phyloP scores from a whole-genome alignment of 1,140 invertebrate species.

The Cotesia chilonis region DNA sequence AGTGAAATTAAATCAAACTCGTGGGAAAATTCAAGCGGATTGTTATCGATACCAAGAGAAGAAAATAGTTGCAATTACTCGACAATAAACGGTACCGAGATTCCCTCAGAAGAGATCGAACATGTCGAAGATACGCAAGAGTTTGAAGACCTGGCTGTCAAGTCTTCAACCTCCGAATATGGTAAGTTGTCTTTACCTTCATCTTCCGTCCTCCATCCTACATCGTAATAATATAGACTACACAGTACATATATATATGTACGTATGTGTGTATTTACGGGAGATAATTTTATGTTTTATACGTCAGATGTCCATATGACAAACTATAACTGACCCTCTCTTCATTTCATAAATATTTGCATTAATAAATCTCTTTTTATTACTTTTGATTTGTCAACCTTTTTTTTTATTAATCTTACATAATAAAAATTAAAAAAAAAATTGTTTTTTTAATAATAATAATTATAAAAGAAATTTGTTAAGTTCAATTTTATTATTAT shows the following conservation, averaged over 20 bases:
- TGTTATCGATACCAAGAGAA: conserved; percentile 1
- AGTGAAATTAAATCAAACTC: too few relatives aligned
- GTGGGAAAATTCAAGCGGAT: background rate
- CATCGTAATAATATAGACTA: too few relatives aligned
- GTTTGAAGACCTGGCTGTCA: conserved; percentile 13
- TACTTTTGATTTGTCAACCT: too few relatives aligned
- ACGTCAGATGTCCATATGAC: conserved; percentile 48
- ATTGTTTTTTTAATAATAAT: too few relatives aligned
- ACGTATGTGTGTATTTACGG: background rate
- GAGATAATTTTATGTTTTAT: conserved; percentile 45
- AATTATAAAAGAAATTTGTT: too few relatives aligned
- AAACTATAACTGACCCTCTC: conserved; percentile 41
- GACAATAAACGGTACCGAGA: conserved; percentile 26
- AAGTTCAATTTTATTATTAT: background rate
- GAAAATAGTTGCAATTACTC: conserved; percentile 1
- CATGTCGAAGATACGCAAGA: background rate
- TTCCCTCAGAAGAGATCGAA: conserved; percentile 10
- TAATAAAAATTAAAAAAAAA: too few relatives aligned
- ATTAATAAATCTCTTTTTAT: background rate
- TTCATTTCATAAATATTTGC: conserved; percentile 50
- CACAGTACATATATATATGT: too few relatives aligned
- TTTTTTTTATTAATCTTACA: too few relatives aligned
- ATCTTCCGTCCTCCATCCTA: too few relatives aligned
- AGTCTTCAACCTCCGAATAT: conserved; percentile 27
- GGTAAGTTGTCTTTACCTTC: conserved; percentile 32